phyloP scores from a whole-genome alignment of 2,797 vertebrate genomes.

The Mionectes olivaceus region DNA sequence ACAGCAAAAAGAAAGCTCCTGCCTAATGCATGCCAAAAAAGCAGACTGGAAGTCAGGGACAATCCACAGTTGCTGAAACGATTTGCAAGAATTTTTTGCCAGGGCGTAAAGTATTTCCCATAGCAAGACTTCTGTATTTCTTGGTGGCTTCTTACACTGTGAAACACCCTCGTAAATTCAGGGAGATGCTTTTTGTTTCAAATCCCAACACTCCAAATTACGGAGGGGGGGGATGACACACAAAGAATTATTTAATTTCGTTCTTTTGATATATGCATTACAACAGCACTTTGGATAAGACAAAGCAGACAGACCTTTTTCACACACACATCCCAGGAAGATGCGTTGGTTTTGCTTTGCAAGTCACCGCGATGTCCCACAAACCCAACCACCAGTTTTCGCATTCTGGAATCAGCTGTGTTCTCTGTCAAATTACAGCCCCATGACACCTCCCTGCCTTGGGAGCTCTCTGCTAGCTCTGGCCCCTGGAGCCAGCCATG shows the following conservation, averaged over 20 bases:
- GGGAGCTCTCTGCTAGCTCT: neutral
- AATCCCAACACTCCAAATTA: fast-evolving
- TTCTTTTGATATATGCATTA: neutral
- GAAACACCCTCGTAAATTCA: neutral
- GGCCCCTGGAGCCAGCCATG: neutral
- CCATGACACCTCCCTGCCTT: neutral
- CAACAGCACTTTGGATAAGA: neutral
- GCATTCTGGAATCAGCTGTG: neutral
- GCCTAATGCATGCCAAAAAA: neutral
- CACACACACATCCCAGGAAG: neutral
- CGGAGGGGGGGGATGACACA: fast-evolving
- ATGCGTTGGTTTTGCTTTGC: neutral
- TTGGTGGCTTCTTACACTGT: neutral
- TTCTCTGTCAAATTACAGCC: neutral
- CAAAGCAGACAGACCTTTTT: neutral
- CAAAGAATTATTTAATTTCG: neutral
- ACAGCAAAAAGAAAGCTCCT: neutral
- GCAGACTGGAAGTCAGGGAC: neutral
- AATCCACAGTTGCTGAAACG: neutral
- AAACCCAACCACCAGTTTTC: neutral
- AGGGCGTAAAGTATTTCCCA: neutral
- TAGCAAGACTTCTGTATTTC: neutral
- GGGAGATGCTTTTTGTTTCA: neutral
- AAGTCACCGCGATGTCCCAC: fast-evolving
- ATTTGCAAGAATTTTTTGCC: neutral